Conservation (phyloP, 2,888 invertebrate genomes). For the Stenodema calcarata region DNA sequence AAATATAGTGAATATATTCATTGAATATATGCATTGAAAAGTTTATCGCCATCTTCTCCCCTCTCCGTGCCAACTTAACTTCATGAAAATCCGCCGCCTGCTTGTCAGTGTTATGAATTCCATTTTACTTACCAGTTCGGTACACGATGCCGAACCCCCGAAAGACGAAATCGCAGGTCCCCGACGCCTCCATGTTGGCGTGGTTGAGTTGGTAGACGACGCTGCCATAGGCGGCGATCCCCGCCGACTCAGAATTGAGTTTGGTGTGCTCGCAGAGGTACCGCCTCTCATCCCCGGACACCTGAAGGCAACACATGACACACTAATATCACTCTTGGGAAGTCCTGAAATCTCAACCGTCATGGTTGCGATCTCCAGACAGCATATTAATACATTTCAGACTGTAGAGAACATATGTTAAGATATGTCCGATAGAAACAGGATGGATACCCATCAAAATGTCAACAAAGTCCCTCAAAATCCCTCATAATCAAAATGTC, state of each 20-base stretch:
- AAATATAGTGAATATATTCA: too few relatives aligned
- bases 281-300: conserved; percentile 75
- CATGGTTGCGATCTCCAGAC: neutral
- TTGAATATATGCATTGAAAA: too few relatives aligned
- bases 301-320: conserved; percentile 63
- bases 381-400: too few relatives aligned
- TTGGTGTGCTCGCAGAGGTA: conserved; percentile 72
- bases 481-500: too few relatives aligned
- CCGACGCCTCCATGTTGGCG: conserved; percentile 77
- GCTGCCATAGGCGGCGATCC: conserved; percentile 74
- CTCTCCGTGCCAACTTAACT: too few relatives aligned
- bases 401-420: too few relatives aligned
- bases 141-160: conserved; percentile 74
- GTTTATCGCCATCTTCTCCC: too few relatives aligned
- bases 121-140: conserved; percentile 67
- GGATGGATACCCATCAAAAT: too few relatives aligned
- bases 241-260: conserved; percentile 63
- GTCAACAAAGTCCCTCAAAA: too few relatives aligned
- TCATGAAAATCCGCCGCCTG: too few relatives aligned
- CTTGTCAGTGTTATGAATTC: too few relatives aligned
- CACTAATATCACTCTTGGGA: conserved; percentile 31
- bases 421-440: too few relatives aligned
- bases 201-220: conserved; percentile 80
- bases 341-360: neutral
- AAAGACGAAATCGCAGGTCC: conserved; percentile 68